A percentile compares a stretch with the other conserved stretches of the same genome.
Evolutionary conservation across 2,113 vertebrate species (phyloP).

Genomic region (Ictalurus furcatus): DNA sequence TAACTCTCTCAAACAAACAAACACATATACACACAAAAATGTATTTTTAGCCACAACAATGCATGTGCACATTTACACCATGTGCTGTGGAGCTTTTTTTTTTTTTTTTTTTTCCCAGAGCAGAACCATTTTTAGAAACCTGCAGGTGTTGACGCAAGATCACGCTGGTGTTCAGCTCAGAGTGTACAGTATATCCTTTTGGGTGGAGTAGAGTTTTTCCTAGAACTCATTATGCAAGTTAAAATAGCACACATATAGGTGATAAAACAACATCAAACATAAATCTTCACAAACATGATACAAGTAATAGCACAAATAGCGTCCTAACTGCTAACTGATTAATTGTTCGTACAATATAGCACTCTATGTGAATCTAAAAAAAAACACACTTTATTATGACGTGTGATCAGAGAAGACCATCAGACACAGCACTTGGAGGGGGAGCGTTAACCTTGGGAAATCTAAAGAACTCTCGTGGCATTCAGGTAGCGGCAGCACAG

Average conservation of each 20-base stretch:
- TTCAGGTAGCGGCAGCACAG: not conserved
- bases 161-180: not conserved
- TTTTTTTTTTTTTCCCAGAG: not conserved
- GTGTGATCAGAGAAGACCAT: not conserved
- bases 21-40: not conserved
- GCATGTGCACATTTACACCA: not conserved
- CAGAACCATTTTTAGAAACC: slow-evolving; percentile 15
- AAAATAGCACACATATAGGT: not conserved
- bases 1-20: not conserved
- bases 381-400: not conserved
- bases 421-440: not conserved
- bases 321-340: not conserved
- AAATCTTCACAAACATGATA: not conserved
- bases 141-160: not conserved
- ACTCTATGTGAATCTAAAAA: not conserved
- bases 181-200: not conserved
- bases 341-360: not conserved
- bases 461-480: not conserved
- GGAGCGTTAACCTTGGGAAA: not conserved
- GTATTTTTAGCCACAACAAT: slow-evolving; percentile 2
- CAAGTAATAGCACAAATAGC: not conserved
- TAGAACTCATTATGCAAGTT: not conserved
- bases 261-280: not conserved
- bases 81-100: not conserved
- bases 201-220: not conserved